phyloP scores from a whole-genome alignment of 2,888 invertebrate genomes.

The Teleiodes luculella region DNA sequence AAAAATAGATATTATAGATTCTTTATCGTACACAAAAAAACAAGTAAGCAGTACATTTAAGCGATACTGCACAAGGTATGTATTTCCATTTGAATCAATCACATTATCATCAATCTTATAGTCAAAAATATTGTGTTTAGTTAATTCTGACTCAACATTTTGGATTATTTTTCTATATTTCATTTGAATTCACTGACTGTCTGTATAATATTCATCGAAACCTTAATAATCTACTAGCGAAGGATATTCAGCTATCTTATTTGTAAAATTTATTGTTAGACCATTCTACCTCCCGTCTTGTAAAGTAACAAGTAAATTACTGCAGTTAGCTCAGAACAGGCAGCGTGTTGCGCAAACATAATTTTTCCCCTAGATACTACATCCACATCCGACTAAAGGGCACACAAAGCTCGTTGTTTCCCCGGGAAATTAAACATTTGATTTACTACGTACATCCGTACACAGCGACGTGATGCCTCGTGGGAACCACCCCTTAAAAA shows the following conservation, averaged over 20 bases:
- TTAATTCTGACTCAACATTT: too few species aligned
- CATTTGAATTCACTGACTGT: too few species aligned
- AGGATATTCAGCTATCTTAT: neutral
- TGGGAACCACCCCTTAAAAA: slow-evolving; percentile 42
- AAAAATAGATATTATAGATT: too few species aligned
- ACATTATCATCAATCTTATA: too few species aligned
- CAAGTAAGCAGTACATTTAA: neutral
- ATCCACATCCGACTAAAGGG: slow-evolving; percentile 14
- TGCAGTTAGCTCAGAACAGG: neutral
- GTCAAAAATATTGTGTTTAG: too few species aligned
- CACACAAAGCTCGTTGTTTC: slow-evolving; percentile 54
- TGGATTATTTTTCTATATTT: too few species aligned
- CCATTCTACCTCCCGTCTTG: neutral
- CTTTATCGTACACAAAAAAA: neutral
- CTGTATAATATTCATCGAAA: too few species aligned
- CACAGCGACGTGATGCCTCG: slow-evolving; percentile 46
- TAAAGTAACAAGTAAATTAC: slow-evolving; percentile 7
- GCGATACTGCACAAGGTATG: too few species aligned
- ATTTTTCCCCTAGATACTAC: slow-evolving; percentile 9
- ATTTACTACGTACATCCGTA: slow-evolving; percentile 60
- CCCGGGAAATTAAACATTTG: slow-evolving; percentile 68
- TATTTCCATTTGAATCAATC: too few species aligned
- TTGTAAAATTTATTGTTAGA: neutral
- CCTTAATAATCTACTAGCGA: neutral
- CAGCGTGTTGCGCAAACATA: slow-evolving; percentile 8